Base-by-base conservation (phyloP, 2,888 invertebrate genomes). In the Acholoe squamosa region DNA sequence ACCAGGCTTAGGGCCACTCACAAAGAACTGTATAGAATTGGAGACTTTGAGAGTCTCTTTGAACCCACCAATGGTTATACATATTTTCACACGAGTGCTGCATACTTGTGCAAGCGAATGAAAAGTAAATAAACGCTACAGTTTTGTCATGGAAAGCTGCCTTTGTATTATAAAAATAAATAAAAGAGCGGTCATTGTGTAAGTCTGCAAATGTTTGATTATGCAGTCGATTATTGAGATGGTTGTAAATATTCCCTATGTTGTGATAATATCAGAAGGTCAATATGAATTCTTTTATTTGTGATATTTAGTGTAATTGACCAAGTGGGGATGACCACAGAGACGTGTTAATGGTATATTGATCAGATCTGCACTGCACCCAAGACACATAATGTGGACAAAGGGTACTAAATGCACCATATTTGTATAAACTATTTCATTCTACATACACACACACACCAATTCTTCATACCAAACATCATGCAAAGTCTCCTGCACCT, bases 231-330 rank as follows among this genome's bases (percentile, higher is more conserved):
- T 43, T 43, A 43, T 43, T 43, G 34, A 80, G 80, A 80, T 80
- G 80, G 80, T 86, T 86, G 86, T 86, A 86, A 0, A 86, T 86
- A 86, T 54, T 86, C 54, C 86, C 28, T 86, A 54, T 86, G 86
- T 86, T 86, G 86, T 86, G 86, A 86, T 86, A 86, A 52, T 86
- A 52, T 86, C 86, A 86, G 33, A 28, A 28, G 86, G 86, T 86
- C 86, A 54, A 31, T n/a, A 34, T 54, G 0, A n/a, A 54, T 86
- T 86, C 31, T 86, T 86, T 54, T 54, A 12, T 86, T 86, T 86
- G 86, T 86, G 86, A 86, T 86, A 86, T 43, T 28, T 86, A 86
- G 86, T 86, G 86, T 86, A 52, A 33, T 80, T 33, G 80, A 19
- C 43, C 34, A 80, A 19, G 7, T 22, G 25, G 12, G 34, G 34